Base-by-base conservation (phyloP, 1,140 invertebrate species). In the Polypedilum vanderplanki region DNA sequence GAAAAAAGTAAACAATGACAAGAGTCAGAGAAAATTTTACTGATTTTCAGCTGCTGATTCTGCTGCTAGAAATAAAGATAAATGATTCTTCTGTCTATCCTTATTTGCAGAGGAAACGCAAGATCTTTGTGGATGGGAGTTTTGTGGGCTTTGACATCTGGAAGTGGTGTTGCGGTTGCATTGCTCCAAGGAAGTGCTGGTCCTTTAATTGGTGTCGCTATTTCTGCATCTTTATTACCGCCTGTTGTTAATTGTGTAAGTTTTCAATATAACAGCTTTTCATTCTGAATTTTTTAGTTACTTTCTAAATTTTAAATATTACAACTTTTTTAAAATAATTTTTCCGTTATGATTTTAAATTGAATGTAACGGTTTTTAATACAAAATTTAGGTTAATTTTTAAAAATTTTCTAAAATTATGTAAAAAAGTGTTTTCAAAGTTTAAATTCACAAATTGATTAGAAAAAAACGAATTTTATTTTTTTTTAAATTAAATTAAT, bases 131-230 rank as follows among this genome's bases (percentile, higher is more conserved):
- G 90, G 89, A 90, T 90, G 88, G 89, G 88, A 33, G 85, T 90
- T 0, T 80, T 90, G 7, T 90, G 89, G 89, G 89, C 89, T 12
- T 78, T 91, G 24, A 90, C 89, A 33, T 90, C 89, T 33, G 89
- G 89, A 2, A 90, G 88, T 15, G 93, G 92, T 10, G 93, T 96
- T 1, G 93, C 93, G 0, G 85, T 96, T n/a, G 93, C 93, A 40
- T 84, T 95, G 41, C 84, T 96, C 0, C 92, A 93, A 79, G 93
- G 92, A 17, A 94, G 92, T 79, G 89, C 90, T 64, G 92, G 92
- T 1, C 93, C 93, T 1, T 80, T 95, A 57, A 94, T 96, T 76
- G 93, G 93, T 77, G 93, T 96, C 46, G 93, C 93, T 5, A 95
- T 95, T 80, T 94, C 93, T 2, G 93, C 93, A 1, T 95, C 93